Percentiles rank a stretch among this genome's conserved stretches.
These are phyloP conservation scores for Prolemur simus DNA, from an alignment of 2,113 vertebrate species.

Conservation along the genomic window DNA sequence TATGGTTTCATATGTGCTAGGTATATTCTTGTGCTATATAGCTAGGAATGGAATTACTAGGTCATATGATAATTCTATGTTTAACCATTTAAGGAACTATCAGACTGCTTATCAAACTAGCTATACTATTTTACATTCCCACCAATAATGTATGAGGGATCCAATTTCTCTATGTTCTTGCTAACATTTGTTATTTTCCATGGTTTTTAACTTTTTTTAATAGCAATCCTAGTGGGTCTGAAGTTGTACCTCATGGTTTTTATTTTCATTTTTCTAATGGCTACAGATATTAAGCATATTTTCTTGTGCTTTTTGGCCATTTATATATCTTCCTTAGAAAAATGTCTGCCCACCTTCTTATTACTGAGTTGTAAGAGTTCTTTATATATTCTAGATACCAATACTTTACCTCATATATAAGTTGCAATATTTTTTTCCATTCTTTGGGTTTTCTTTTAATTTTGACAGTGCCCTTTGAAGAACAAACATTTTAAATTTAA, in stretches of 20 bases:
- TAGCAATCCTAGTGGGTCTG: background rate
- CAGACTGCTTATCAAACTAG: background rate
- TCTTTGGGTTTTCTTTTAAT: background rate
- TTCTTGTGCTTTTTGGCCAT: background rate
- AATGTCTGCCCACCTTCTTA: background rate
- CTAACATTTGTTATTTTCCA: background rate
- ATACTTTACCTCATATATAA: background rate
- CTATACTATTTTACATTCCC: background rate
- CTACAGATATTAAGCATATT: background rate
- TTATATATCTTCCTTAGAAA: background rate
- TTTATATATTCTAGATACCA: background rate
- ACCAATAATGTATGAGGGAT: background rate
- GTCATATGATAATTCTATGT: background rate
- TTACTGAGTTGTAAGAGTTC: constrained; percentile 1
- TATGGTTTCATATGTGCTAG: background rate
- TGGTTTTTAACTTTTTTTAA: background rate
- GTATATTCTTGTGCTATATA: background rate
- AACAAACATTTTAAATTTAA: background rate
- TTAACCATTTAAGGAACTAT: background rate
- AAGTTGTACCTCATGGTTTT: background rate
- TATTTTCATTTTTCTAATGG: background rate
- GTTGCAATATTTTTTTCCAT: background rate
- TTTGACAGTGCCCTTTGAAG: background rate
- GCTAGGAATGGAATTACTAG: background rate
- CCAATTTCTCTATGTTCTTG: background rate